Conservation (phyloP, 2,113 vertebrate genomes). For the Myodes glareolus region DNA sequence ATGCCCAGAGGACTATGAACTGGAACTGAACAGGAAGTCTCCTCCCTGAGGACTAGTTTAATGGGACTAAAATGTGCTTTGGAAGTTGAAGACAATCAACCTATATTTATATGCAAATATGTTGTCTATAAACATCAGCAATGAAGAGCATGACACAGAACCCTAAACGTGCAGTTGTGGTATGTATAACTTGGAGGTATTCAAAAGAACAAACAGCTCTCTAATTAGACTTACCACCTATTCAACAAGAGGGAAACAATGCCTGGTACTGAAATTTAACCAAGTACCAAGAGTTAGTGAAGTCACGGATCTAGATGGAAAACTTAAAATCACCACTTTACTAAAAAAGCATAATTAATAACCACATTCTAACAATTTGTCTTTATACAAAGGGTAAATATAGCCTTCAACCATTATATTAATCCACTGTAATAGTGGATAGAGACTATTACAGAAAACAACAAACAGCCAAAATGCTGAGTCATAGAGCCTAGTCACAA, state of each 20-base stretch:
- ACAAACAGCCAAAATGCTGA: neutral
- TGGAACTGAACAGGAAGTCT: neutral
- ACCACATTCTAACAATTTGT: neutral
- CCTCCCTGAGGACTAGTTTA: neutral
- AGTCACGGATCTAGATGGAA: neutral
- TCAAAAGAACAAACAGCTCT: neutral
- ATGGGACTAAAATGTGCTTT: neutral
- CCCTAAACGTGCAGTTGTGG: neutral
- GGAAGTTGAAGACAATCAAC: too few relatives aligned
- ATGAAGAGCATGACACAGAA: neutral
- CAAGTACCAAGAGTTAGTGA: neutral
- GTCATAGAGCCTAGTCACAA: neutral
- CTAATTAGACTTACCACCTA: neutral
- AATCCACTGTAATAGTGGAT: neutral
- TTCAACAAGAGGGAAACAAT: neutral
- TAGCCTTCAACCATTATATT: neutral
- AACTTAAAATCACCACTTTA: neutral
- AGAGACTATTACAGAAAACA: neutral
- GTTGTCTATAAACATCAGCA: neutral
- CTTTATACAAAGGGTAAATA: neutral
- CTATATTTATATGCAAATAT: neutral
- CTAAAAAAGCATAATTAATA: neutral
- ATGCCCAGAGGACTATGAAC: neutral
- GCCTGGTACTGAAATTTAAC: neutral
- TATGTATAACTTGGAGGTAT: neutral